These are phyloP conservation scores for Craterocephalus amniculus DNA, from an alignment of 2,797 vertebrate genomes.

Conservation along the genomic window DNA sequence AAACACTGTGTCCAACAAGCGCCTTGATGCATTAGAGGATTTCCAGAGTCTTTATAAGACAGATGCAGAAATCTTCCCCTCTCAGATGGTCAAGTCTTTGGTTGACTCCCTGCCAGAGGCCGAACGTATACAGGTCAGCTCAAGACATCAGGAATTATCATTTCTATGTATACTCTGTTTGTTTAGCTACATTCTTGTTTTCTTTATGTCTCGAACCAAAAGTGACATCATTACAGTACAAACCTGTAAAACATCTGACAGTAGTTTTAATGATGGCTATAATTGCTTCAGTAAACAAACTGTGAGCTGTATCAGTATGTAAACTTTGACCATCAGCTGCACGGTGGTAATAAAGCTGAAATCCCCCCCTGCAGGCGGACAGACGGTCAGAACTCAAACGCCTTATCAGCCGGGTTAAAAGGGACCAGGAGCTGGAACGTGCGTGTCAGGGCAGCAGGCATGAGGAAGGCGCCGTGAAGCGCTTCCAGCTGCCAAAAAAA, in stretches of 20 bases:
- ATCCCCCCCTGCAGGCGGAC: conserved; percentile 73
- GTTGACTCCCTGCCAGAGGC: conserved; percentile 81
- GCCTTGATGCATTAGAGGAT: conserved; percentile 89
- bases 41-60: conserved; percentile 96
- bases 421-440: conserved; percentile 86
- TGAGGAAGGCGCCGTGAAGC: conserved; percentile 83
- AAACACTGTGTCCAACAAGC: conserved; percentile 87
- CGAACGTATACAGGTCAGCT: conserved; percentile 78
- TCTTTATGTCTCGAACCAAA: background rate
- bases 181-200: background rate
- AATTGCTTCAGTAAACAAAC: background rate
- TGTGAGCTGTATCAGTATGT: background rate
- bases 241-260: background rate
- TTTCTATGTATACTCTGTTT: background rate
- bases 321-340: background rate
- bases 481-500: conserved; percentile 91
- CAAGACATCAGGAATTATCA: background rate
- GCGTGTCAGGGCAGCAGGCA: conserved; percentile 58
- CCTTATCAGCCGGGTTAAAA: conserved; percentile 87
- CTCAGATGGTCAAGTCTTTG: conserved; percentile 87
- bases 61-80: conserved; percentile 92
- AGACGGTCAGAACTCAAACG: conserved; percentile 86
- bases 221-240: background rate
- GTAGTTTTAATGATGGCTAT: background rate
- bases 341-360: background rate